phyloP scores from a whole-genome alignment of 2,113 vertebrate genomes.

The Elephantulus edwardii region DNA sequence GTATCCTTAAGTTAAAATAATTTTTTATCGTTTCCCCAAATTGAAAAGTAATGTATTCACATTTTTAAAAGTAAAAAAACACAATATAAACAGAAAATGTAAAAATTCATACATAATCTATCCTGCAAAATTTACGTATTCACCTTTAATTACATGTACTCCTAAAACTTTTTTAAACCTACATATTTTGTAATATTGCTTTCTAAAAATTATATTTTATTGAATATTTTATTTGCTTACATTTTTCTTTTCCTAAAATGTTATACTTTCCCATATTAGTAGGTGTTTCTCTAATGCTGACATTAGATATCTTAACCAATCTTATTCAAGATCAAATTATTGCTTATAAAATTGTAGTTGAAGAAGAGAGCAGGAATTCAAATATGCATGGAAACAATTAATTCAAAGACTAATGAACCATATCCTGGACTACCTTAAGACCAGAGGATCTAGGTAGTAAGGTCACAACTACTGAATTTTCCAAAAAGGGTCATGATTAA shows the following conservation, averaged over 20 bases:
- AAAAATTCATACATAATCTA: background rate
- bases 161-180: background rate
- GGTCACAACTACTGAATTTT: no score
- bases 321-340: background rate
- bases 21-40: conserved; percentile 7
- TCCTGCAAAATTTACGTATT: background rate
- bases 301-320: background rate
- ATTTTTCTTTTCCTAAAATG: background rate
- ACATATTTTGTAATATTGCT: background rate
- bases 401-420: no score
- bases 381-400: no score
- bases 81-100: background rate
- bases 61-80: background rate
- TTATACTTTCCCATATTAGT: conserved; percentile 31
- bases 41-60: background rate
- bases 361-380: no score
- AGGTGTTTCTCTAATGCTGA: background rate
- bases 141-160: background rate
- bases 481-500: no score
- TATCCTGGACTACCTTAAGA: no score
- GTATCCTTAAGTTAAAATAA: background rate
- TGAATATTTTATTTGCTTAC: background rate
- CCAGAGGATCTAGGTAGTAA: no score
- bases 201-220: conserved; percentile 21
- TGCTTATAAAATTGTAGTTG: conserved; percentile 28